These are phyloP conservation scores for Chiloscyllium plagiosum DNA, from an alignment of 2,113 vertebrate genomes.

Conservation along the genomic window DNA sequence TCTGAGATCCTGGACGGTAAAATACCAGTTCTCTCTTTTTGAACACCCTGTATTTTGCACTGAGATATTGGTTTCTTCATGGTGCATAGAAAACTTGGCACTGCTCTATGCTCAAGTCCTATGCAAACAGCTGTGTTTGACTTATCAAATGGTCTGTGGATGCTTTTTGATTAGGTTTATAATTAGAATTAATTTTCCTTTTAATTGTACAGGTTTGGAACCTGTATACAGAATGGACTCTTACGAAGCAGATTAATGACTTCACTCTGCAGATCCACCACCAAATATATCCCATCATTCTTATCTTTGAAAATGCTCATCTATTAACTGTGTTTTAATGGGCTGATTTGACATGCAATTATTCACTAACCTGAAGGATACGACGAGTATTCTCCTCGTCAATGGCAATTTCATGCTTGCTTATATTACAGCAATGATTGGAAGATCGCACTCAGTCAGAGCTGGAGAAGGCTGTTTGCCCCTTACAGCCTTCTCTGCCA, in stretches of 20 bases:
- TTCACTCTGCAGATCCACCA: background rate
- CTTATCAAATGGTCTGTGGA: background rate
- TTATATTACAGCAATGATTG: background rate
- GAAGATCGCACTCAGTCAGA: background rate
- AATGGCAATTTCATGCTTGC: background rate
- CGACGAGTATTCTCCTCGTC: background rate
- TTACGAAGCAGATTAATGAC: background rate
- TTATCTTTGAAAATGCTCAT: conserved; percentile 11
- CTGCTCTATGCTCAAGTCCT: background rate
- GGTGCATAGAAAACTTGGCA: background rate
- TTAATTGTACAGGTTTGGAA: background rate
- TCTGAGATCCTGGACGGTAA: background rate
- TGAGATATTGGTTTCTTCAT: background rate
- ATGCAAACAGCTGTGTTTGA: background rate
- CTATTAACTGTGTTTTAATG: background rate
- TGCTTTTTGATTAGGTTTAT: background rate
- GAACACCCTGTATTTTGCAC: background rate
- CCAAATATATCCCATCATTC: background rate
- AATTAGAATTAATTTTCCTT: background rate
- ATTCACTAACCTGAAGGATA: background rate
- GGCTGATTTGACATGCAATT: background rate
- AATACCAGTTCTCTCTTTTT: background rate
- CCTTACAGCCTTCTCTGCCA: background rate
- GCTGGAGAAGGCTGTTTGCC: background rate
- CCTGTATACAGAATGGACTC: background rate